Base-by-base conservation (phyloP, 2,888 invertebrate species). In the Pyrrhia umbra region DNA sequence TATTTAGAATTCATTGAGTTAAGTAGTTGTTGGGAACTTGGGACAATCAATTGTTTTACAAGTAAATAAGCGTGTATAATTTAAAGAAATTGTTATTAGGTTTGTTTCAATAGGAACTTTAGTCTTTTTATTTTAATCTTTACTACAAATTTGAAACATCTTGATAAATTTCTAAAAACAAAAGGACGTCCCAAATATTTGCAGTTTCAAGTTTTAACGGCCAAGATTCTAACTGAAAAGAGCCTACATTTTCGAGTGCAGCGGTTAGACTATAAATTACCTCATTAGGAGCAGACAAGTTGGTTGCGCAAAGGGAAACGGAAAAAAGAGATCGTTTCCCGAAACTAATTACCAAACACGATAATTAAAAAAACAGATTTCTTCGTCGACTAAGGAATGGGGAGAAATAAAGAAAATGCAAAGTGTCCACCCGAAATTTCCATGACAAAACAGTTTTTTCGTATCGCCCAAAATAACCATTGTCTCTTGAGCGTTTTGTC, bases 271-370 rank as follows among this genome's bases (percentile, higher is more conserved):
- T 92, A 91, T 93, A 92, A 93, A 93, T 94, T 90, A 91, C 85
- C 88, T 92, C 89, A 93, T 94, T 93, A 92, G 86, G 82, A 80
- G 85, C 82, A 89, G 93, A 92, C 93, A 93, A 94, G 92, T 93
- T 93, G 90, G 83, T 85, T 83, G 82, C 81, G 81, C 81, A 85
- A 83, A 84, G 88, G 86, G 88, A 90, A 93, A 87, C 85, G 87
- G 86, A 89, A 86, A 88, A 90, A 89, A 89, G 86, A 89, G 90
- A 92, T 92, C 93, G 91, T 92, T 92, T 89, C 92, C 92, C 90
- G 87, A 92, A 95, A 94, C 94, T 94, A 95, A 95, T 95, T 94
- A 93, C 92, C 91, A 94, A 95, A 94, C 93, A 94, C 92, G 93
- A 92, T 94, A 94, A 94, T 95, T 94, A 94, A 94, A 91, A 94